Evolutionary conservation across 2,888 invertebrate species (phyloP).

Genomic region (Andrena flavipes): DNA sequence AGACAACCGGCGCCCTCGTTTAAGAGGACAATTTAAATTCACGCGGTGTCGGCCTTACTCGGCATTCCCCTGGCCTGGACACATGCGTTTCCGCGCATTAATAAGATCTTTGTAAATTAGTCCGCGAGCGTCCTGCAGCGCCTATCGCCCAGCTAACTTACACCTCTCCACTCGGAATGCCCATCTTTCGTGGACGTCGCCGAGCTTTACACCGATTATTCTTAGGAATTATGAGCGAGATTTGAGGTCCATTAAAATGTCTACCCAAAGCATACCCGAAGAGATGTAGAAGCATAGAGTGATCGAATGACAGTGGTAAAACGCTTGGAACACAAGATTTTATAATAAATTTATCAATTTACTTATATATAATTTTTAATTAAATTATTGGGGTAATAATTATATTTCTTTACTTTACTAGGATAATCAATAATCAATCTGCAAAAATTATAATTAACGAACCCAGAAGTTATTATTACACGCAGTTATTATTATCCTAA

Average conservation of each 20-base stretch:
- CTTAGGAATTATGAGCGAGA: not conserved
- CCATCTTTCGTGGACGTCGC: not conserved
- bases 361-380: too few species aligned
- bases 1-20: conserved; percentile 83
- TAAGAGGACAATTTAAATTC: conserved; percentile 83
- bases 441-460: too few species aligned
- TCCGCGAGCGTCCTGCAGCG: conserved; percentile 54
- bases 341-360: too few species aligned
- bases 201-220: not conserved
- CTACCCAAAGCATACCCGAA: not conserved
- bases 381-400: too few species aligned
- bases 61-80: conserved; percentile 66
- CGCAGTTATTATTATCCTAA: too few species aligned
- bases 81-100: conserved; percentile 77
- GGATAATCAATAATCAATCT: too few species aligned
- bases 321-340: too few species aligned
- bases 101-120: conserved; percentile 78
- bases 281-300: not conserved
- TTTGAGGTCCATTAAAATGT: not conserved
- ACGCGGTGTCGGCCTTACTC: conserved; percentile 76
- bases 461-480: too few species aligned
- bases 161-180: conserved; percentile 34
- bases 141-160: conserved; percentile 38
- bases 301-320: too few species aligned
- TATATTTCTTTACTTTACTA: too few species aligned